Evolutionary conservation across 1,140 invertebrate species (phyloP).

Genomic region (Tribolium castaneum): DNA sequence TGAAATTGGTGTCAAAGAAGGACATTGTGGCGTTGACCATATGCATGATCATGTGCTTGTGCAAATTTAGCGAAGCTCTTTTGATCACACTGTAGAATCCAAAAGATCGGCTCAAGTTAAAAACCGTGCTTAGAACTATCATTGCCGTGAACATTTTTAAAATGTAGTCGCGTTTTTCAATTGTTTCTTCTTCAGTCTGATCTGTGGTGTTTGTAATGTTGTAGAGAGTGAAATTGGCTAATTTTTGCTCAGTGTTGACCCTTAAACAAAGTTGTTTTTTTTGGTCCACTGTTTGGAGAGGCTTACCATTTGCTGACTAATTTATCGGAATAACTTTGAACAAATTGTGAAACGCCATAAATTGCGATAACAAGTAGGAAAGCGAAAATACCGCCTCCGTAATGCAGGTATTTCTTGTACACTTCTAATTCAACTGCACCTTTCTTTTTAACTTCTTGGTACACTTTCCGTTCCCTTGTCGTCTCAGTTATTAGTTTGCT

Average conservation of each 20-base stretch:
- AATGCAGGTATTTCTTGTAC: conserved; percentile 51
- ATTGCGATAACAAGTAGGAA: conserved; percentile 40
- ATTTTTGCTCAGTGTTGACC: conserved; percentile 48
- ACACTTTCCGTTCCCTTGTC: conserved; percentile 43
- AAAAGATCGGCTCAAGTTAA: conserved; percentile 58
- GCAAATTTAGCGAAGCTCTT: conserved; percentile 71
- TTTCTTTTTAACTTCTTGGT: conserved; percentile 52
- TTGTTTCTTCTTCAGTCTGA: conserved; percentile 17
- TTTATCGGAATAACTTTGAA: conserved; percentile 48
- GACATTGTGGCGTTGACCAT: conserved; percentile 72
- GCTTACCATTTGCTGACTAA: conserved; percentile 54
- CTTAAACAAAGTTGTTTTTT: conserved; percentile 33
- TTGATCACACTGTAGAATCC: conserved; percentile 61
- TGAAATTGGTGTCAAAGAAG: conserved; percentile 72
- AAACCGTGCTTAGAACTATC: conserved; percentile 6
- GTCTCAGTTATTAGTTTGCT: conserved; percentile 36
- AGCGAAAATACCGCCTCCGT: conserved; percentile 52
- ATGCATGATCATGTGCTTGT: conserved; percentile 73
- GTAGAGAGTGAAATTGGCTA: conserved; percentile 34
- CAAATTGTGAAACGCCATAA: conserved; percentile 35
- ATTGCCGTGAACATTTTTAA: conserved; percentile 40
- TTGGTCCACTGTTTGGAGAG: neutral
- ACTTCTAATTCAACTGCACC: conserved; percentile 51
- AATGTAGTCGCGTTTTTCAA: conserved; percentile 21
- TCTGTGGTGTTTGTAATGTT: conserved; percentile 47